Evolutionary conservation across 2,797 vertebrate genomes (phyloP).

Genomic region (Hippocampus kuda): DNA sequence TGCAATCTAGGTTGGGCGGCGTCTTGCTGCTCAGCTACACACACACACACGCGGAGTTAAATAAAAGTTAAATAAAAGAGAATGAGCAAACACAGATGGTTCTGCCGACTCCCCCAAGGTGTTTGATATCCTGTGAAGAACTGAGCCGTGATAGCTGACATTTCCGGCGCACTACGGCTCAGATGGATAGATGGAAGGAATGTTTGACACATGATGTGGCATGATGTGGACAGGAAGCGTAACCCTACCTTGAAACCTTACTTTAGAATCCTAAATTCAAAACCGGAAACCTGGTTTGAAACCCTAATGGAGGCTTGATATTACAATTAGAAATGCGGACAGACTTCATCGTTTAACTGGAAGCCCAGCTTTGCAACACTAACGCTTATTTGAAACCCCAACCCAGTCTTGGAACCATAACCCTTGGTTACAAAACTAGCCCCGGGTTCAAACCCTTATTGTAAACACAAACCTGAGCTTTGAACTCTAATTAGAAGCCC

Average conservation of each 20-base stretch:
- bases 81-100: background rate
- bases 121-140: background rate
- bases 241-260: background rate
- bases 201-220: background rate
- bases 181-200: background rate
- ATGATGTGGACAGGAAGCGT: background rate
- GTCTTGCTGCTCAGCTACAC: constrained; percentile 80
- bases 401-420: background rate
- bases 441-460: no score
- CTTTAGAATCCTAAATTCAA: background rate
- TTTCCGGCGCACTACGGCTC: background rate
- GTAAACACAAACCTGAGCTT: no score
- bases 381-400: background rate
- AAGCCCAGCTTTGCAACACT: background rate
- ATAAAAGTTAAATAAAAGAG: constrained; percentile 3
- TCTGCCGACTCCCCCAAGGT: background rate
- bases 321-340: no score
- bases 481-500: background rate
- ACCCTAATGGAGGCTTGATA: background rate
- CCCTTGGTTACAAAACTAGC: background rate
- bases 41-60: background rate
- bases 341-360: background rate
- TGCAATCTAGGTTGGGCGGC: constrained; percentile 81
- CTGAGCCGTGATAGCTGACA: background rate
- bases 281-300: background rate